Base-by-base conservation (phyloP, 2,797 vertebrate genomes). In the Rhinichthys osculus region DNA sequence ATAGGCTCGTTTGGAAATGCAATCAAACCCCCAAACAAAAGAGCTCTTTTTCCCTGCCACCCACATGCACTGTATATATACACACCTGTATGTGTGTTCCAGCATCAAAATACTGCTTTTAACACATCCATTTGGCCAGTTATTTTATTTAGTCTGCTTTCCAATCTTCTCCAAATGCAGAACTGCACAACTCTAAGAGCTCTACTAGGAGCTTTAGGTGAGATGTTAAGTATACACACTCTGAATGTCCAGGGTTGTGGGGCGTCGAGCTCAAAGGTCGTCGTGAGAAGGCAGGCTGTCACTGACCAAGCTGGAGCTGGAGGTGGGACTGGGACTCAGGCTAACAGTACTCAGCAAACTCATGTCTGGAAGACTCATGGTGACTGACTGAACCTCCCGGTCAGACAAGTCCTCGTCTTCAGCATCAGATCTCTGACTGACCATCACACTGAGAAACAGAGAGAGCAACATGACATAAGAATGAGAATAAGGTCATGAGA, bases 391-490 rank as follows among this genome's bases (percentile, higher is more conserved):
- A 0, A 84, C 81, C 21, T 94, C 93, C 9, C 67, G 38, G 62
- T 94, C 93, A 6, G 90, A 92, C 13, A 72, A 62, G 5, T 84
- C 88, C 0, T 90, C 91, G 0, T 89, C 78, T 2, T 88, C 86
- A 0, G 86, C 83, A 42, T 85, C 85, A 47, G 72, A 78, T n/a
- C 81, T 88, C 71, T 87, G 92, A 85, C 87, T 93, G 90, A 94
- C 90, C 86, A 92, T 84, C 69, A 94, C 93, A 64, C 95, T 96
- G 40, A 52, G 4, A 16, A 16, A 35, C 40, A 70, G 17, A 71
- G 23, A 44, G 8, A 79, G 16, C 21, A 23, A 57, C 30, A 38
- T 54, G 1, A 40, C n/a, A 62, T 14, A 50, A 64, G 9, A 62
- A 67, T n/a, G 14, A 80, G 27, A n/a, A 17, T 8, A 59, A 76